A percentile compares a stretch with the other conserved stretches of the same genome.
phyloP scores from a whole-genome alignment of 2,113 vertebrate species.

The Bujurquina vittata region DNA sequence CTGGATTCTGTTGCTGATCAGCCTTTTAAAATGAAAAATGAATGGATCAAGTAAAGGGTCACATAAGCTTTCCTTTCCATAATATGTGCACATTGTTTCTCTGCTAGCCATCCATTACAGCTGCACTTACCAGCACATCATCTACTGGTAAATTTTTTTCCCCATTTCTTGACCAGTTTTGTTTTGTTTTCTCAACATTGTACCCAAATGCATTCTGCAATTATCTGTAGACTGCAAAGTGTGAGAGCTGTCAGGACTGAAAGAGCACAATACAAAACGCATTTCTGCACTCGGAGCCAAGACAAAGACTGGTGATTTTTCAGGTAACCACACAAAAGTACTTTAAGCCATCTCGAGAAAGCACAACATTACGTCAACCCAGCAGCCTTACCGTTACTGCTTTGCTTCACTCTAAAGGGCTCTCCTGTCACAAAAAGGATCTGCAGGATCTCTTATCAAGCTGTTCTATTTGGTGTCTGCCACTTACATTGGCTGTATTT shows the following conservation, averaged over 20 bases:
- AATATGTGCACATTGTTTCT: background rate
- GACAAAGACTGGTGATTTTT: conserved; percentile 3
- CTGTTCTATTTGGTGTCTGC: conserved; percentile 1
- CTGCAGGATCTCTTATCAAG: background rate
- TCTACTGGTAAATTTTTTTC: background rate
- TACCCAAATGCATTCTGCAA: background rate
- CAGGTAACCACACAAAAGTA: conserved; percentile 10
- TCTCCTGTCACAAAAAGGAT: background rate
- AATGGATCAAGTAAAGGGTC: background rate
- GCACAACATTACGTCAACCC: conserved; percentile 19
- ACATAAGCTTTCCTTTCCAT: background rate
- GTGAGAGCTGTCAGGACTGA: background rate
- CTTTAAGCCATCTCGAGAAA: background rate
- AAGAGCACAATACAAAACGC: background rate
- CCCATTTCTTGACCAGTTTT: background rate
- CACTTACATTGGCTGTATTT: conserved; percentile 4
- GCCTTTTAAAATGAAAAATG: background rate
- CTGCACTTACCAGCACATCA: background rate
- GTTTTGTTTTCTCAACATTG: background rate
- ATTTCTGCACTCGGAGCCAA: conserved; percentile 11
- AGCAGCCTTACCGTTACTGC: conserved; percentile 8
- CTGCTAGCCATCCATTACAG: background rate
- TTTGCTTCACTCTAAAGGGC: background rate
- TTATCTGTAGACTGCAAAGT: background rate
- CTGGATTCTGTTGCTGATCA: background rate